Conservation (phyloP, 2,113 vertebrate species). For the Crotalus horridus region DNA sequence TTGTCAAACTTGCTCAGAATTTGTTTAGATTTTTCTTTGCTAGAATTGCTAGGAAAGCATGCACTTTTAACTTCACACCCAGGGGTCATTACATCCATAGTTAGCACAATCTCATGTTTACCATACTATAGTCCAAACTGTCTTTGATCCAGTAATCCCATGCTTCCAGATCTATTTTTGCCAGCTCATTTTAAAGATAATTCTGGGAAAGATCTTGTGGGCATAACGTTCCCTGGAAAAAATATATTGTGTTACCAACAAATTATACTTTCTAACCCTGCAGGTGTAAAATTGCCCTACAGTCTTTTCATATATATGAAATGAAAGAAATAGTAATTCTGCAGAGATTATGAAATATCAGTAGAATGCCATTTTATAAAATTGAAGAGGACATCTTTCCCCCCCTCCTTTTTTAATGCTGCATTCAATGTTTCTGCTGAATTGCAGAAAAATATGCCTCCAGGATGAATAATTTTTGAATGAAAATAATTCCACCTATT, state of each 20-base stretch:
- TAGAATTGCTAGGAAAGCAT: neutral
- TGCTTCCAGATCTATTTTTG: neutral
- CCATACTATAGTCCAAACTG: neutral
- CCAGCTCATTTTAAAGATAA: neutral
- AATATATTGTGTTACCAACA: constrained; percentile 2
- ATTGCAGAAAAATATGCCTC: constrained; percentile 15
- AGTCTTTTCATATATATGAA: constrained; percentile 7
- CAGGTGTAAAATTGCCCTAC: neutral
- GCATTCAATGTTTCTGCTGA: constrained; percentile 19
- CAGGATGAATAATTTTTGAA: neutral
- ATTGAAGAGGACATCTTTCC: constrained; percentile 21
- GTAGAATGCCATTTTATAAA: constrained; percentile 18
- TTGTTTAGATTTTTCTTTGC: neutral
- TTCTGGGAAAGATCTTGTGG: neutral
- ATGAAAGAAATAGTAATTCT: constrained; percentile 38
- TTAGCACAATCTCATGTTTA: neutral
- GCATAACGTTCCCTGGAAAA: neutral
- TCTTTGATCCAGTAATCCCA: neutral
- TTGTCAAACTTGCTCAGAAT: neutral
- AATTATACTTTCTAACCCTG: constrained; percentile 1
- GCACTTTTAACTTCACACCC: neutral
- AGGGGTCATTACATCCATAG: neutral
- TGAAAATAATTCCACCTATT: constrained; percentile 4
- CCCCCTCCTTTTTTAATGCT: neutral
- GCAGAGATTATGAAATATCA: constrained; percentile 30